Conservation (phyloP, 2,797 vertebrate species). For the Hipposideros larvatus region DNA sequence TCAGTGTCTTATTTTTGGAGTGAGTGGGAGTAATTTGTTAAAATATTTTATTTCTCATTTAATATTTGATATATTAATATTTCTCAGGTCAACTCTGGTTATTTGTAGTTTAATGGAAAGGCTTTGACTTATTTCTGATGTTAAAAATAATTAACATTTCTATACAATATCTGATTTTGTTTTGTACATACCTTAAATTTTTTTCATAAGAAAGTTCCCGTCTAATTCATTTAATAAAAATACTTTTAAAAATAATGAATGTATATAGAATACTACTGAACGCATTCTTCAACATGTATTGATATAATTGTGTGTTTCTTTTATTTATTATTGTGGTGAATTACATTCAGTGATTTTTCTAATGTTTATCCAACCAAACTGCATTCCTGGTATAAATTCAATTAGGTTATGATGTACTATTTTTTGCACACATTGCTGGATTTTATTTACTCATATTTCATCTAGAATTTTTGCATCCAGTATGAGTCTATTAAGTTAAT, state of each 20-base stretch:
- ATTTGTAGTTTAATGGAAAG: background rate
- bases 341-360: background rate
- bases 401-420: background rate
- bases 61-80: background rate
- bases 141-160: background rate
- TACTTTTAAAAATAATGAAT: background rate
- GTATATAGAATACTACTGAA: background rate
- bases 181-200: background rate
- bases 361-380: background rate
- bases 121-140: background rate
- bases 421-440: background rate
- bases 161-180: background rate
- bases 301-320: slow-evolving; percentile 5
- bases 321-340: background rate
- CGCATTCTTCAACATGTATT: background rate
- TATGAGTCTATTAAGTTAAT: background rate
- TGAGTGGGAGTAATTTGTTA: background rate
- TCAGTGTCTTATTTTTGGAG: background rate
- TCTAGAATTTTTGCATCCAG: background rate
- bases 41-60: background rate
- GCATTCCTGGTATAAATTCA: background rate
- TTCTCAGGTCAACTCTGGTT: background rate
- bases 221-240: slow-evolving; percentile 1
- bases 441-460: slow-evolving; percentile 25
- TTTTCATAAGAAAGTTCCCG: background rate